Evolutionary conservation across 1,140 invertebrate genomes (phyloP), one percentile per base, ranked within the genome.

Genomic region (Schlechtendalia chinensis): DNA sequence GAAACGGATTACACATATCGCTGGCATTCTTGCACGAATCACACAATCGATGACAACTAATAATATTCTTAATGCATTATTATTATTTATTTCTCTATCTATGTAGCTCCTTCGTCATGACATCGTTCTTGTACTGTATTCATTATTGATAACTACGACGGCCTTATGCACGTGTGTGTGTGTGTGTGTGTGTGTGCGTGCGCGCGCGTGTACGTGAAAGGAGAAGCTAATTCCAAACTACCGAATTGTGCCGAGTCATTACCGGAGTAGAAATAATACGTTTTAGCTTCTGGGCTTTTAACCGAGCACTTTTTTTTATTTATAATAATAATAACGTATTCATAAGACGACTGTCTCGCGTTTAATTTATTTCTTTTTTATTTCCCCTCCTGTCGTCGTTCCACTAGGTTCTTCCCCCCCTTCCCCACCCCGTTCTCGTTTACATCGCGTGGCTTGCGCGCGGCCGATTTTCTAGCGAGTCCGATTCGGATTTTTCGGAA

Each of bases 281-380:
- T 61, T 79, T 79, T 79, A 79, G 75, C 75, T 79, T 79, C 75
- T 79, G 75, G 75, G 75, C 75, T 79, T 79, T 79, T 61, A 79
- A 79, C 75, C 58, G 22, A 22, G 58, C 58, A 79, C 75, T 45
- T 61, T 58, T 79, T 61, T 72, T 72, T 54, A 54, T 16, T 72
- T 54, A 54, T 72, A 72, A 61, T 79, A 50, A 75, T 75, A 45
- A 47, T 59, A 79, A 79, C 56, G 58, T 79, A 79, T 79, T 79
- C 75, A 63, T 69, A 69, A 50, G 12, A 14, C 45, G 45, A 22
- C 6, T 39, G 67, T 54, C 24, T 53, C 17, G 19, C 69, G 29
- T 72, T 72, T 72, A 72, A 72, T 29, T 71, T 72, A 29, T 72
- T 53, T 72, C 19, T 72, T 45, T 72, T 72, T 72, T 54, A 29